phyloP scores from a whole-genome alignment of 2,113 vertebrate species.

The Anser brachyrhynchus region DNA sequence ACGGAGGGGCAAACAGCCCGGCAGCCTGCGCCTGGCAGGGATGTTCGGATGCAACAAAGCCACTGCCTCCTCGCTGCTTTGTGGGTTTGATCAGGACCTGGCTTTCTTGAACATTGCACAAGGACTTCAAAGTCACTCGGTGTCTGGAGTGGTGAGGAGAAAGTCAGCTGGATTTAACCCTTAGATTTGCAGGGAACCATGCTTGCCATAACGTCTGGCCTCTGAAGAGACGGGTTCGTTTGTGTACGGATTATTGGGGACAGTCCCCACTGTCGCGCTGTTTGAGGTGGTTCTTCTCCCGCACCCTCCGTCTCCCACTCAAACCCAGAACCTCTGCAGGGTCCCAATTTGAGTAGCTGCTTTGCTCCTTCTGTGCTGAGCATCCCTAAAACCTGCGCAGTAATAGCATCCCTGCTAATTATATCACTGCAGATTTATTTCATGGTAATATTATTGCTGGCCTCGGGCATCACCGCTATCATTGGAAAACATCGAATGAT shows the following conservation, averaged over 20 bases:
- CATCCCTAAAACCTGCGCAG: constrained; percentile 45
- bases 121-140: background rate
- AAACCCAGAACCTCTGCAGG: background rate
- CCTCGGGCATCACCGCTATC: constrained; percentile 64
- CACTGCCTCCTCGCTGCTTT: background rate
- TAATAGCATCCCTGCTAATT: constrained; percentile 68
- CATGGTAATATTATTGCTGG: constrained; percentile 65
- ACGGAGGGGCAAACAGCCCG: background rate
- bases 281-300: background rate
- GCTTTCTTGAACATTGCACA: background rate
- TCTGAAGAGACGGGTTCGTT: background rate
- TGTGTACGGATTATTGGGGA: background rate
- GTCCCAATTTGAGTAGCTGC: background rate
- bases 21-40: rapidly evolving
- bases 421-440: constrained; percentile 74
- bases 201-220: background rate
- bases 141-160: background rate
- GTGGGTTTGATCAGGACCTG: background rate
- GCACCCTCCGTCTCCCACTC: background rate
- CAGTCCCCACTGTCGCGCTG: background rate
- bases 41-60: background rate
- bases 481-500: constrained; percentile 52
- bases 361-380: constrained; percentile 14
- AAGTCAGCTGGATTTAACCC: background rate
- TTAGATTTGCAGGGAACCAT: background rate